A percentile compares a stretch with the other conserved stretches of the same genome.
These are phyloP conservation scores for Bubalus kerabau DNA, from an alignment of 2,113 vertebrate genomes.

Conservation along the genomic window DNA sequence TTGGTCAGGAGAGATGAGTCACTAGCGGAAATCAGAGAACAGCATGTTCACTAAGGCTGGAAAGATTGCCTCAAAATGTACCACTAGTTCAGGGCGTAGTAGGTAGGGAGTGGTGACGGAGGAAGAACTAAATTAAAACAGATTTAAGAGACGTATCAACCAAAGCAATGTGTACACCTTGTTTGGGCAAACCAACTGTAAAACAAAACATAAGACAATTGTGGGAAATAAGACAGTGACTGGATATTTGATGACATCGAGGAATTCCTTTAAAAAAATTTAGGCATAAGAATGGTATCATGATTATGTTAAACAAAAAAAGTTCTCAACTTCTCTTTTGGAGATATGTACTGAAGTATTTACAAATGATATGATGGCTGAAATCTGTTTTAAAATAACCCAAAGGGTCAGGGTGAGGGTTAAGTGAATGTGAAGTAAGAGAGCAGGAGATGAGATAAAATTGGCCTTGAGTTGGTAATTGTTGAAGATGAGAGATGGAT, in stretches of 20 bases:
- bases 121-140: not conserved
- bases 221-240: not conserved
- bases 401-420: not conserved
- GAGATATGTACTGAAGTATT: not conserved
- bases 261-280: not conserved
- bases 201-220: not conserved
- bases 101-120: not conserved
- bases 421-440: not conserved
- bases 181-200: not conserved
- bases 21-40: not conserved
- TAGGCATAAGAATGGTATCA: not conserved
- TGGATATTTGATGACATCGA: not conserved
- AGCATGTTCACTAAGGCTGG: not conserved
- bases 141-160: not conserved
- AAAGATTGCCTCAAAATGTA: not conserved
- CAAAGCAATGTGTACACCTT: not conserved
- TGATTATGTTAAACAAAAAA: not conserved
- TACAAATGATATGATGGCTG: not conserved
- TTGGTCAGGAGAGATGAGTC: not conserved
- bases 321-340: not conserved
- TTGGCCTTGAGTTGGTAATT: not conserved
- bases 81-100: not conserved
- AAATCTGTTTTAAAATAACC: not conserved
- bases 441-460: not conserved
- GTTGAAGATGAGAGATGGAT: not conserved